Base-by-base conservation (phyloP, 2,797 vertebrate genomes). In the Sebastes jordani region DNA sequence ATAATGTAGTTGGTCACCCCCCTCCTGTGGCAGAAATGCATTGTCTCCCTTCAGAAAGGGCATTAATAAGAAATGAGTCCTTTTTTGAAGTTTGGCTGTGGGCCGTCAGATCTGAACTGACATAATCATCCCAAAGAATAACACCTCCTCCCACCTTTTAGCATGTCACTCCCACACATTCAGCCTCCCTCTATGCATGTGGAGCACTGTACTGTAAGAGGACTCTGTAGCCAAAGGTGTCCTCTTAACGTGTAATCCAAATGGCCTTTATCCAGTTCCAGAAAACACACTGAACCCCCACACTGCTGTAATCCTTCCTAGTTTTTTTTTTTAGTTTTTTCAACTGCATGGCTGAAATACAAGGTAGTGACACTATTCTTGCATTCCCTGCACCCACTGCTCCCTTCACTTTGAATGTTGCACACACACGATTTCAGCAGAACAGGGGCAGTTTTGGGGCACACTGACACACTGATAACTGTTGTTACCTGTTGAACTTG, bases 11-110 rank as follows among this genome's bases (percentile, higher is more conserved):
- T 70, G 65, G 83, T 75, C 71, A 76, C 62, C 60, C 75, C 58
- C 16, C 62, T 46, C 68, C 20, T 6, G 32, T 32, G 6, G 78
- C 7, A 80, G 25, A 78, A 70, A 78, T 66, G 55, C 66, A 71
- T 83, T 83, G 85, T 89, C 71, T 68, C 74, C 70, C 61, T 72
- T 84, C 76, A 85, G 62, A 86, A 74, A 13, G 49, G 72, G 81
- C 83, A 84, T 92, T 89, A 93, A 94, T 92, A 93, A 92, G 83
- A 64, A 83, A 92, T 82, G 84, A 91, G 68, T 60, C 58, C 74
- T 81, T 91, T 91, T 49, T 74, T 90, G 89, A 90, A 89, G 82
- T 71, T 3, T 66, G 27, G 66, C 86, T 80, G 34, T 86, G 81
- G 74, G 76, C 85, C 88, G 87, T 88, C 82, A 85, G 74, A 92